Evolutionary conservation across 2,888 invertebrate species (phyloP).

Genomic region (Operophtera brumata): DNA sequence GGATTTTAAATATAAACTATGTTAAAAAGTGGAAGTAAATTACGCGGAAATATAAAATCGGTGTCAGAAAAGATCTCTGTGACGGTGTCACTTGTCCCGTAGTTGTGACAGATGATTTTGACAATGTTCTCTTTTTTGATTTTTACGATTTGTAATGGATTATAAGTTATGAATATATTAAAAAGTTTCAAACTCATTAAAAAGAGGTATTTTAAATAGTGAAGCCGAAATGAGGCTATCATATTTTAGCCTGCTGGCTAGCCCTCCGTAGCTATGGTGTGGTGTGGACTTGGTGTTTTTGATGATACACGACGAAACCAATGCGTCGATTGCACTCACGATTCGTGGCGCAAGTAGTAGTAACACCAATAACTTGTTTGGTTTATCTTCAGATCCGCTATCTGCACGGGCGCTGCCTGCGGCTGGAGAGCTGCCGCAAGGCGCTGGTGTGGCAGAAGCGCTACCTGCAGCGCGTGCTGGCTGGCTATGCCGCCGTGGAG

Average conservation of each 20-base stretch:
- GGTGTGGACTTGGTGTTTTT: no score
- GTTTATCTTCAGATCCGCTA: conserved; percentile 62
- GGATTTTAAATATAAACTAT: conserved; percentile 22
- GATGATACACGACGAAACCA: no score
- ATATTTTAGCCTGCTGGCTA: no score
- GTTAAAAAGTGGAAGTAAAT: conserved; percentile 20
- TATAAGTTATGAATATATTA: conserved; percentile 1
- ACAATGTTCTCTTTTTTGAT: conserved; percentile 16
- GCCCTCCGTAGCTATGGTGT: no score
- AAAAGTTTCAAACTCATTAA: background rate
- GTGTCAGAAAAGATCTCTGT: no score
- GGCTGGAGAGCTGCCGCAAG: conserved; percentile 92
- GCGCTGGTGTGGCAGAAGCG: conserved; percentile 95
- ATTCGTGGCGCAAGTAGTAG: no score
- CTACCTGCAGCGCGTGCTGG: conserved; percentile 87
- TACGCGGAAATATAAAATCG: conserved; percentile 32
- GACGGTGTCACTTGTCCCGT: conserved; percentile 20
- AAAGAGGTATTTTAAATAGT: no score
- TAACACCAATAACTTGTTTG: no score
- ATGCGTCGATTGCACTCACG: no score
- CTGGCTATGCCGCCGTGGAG: conserved; percentile 79
- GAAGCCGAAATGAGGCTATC: no score
- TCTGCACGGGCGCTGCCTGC: conserved; percentile 82
- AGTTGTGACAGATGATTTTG: conserved; percentile 16
- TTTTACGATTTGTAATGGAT: conserved; percentile 1